Evolutionary conservation across 2,888 invertebrate species (phyloP), one percentile per base, ranked within the genome.

Genomic region (Drosophila siamana): DNA sequence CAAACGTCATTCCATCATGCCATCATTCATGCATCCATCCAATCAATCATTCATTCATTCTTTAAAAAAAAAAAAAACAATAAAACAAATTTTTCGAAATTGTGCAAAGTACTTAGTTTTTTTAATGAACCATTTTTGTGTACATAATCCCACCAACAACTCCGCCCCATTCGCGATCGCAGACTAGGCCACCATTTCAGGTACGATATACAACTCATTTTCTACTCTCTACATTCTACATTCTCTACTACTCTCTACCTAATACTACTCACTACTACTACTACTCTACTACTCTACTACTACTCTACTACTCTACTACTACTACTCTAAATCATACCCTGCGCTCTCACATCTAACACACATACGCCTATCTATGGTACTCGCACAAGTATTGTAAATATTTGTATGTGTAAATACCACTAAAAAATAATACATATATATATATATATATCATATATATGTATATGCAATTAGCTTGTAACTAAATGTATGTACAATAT

Each of bases 131-230:
- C 78, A 86, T 86, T 89, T 87, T 87, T 89, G 86, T 90, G 88
- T 85, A 88, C 88, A 87, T 90, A 90, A 90, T 88, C 79, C 89
- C 61, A 44, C 16, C 81, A 70, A 75, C 86, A 84, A 84, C 86
- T 81, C 84, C 86, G 84, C 82, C 82, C 86, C 86, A 80, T 88
- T 83, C 86, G 79, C 80, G 85, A 86, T 84, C 81, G 90, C 92
- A 92, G 92, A 92, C 91, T 90, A 89, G 88, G 90, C 90, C 90
- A 87, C 91, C 91, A 81, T 89, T 90, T 82, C 91, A 92, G 92
- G 92, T 92, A 92, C 90, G 91, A 89, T 89, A 88, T 86, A 86
- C 84, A 89, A 89, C 70, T 89, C 89, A 79, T 86, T 89, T 85
- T 89, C 85, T 83, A 69, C 73, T 70, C 57, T 48, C 60, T 62